Evolutionary conservation across 2,888 invertebrate genomes (phyloP), one percentile per base, ranked within the genome.

Genomic region (Neoitamus cyanurus): DNA sequence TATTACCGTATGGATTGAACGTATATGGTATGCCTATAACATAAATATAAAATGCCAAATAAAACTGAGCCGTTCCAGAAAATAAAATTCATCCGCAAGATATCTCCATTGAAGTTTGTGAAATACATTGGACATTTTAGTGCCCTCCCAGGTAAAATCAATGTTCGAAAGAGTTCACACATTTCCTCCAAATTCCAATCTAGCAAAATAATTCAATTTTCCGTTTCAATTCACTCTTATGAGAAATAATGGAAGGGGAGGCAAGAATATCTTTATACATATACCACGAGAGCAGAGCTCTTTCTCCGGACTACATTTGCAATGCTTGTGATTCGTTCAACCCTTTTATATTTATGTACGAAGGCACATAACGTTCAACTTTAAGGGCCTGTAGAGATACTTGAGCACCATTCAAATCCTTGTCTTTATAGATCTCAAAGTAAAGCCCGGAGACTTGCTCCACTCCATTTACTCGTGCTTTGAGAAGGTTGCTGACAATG

Each of bases 171-270:
- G 58, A 58, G 20, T 58, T 58, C 20, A 9, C 58, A 58, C 58
- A 58, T 58, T 58, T 58, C 9, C 58, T 58, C 9, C 15, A 25
- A 58, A 25, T 25, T 58, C 58, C 58, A 58, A 58, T 58, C 20
- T 58, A 58, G 58, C 15, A 58, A 58, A 58, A 58, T 58, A 58
- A 58, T 58, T 58, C 58, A 58, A 58, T 58, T 58, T 58, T 58
- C 58, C 58, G 25, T 58, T 58, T 58, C 58, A 58, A 58, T 58
- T 58, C 58, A 58, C 20, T 11, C 20, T 58, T 58, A 58, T 25
- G 58, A 58, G 25, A 7, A 25, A 25, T 3, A 9, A 9, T 15
- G 58, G 20, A 7, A 6, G 34, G 48, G 25, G 58, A 20, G 15
- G 25, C 3, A 58, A 58, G 20, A 58, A 58, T 58, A 1, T 25